phyloP scores from a whole-genome alignment of 2,797 vertebrate genomes.

The Nyctalus aviator region DNA sequence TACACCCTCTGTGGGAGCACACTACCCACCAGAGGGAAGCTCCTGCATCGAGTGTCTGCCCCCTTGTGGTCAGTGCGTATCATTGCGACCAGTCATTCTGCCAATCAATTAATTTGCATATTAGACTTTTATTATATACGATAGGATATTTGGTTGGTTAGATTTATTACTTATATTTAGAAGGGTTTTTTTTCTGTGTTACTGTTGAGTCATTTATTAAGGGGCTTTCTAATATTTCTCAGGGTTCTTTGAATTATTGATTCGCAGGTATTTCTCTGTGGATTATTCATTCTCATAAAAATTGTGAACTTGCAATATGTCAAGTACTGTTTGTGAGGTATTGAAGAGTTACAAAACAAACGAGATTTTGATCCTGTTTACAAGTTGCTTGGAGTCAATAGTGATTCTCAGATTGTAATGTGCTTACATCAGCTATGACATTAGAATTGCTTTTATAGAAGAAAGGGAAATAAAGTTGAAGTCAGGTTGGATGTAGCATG shows the following conservation, averaged over 20 bases:
- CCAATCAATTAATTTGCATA: no score
- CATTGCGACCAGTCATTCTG: no score
- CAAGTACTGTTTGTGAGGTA: not conserved
- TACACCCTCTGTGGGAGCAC: no score
- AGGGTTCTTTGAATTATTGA: not conserved
- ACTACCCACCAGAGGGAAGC: no score
- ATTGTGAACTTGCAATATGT: not conserved
- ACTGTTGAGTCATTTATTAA: not conserved
- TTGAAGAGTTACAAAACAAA: not conserved
- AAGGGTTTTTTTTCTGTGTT: not conserved
- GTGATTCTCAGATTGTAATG: not conserved
- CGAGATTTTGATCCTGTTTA: not conserved
- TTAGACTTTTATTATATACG: not conserved
- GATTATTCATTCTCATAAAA: constrained; percentile 3
- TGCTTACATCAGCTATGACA: not conserved
- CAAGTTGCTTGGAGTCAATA: not conserved
- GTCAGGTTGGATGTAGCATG: not conserved
- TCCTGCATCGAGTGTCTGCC: no score
- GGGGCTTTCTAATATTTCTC: not conserved
- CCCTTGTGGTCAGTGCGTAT: no score
- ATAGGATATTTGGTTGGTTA: not conserved
- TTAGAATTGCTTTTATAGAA: not conserved
- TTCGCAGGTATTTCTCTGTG: not conserved
- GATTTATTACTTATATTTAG: not conserved
- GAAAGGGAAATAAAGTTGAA: not conserved